These are phyloP conservation scores for Sciurus niger DNA, from an alignment of 2,113 vertebrate genomes.

Conservation along the genomic window DNA sequence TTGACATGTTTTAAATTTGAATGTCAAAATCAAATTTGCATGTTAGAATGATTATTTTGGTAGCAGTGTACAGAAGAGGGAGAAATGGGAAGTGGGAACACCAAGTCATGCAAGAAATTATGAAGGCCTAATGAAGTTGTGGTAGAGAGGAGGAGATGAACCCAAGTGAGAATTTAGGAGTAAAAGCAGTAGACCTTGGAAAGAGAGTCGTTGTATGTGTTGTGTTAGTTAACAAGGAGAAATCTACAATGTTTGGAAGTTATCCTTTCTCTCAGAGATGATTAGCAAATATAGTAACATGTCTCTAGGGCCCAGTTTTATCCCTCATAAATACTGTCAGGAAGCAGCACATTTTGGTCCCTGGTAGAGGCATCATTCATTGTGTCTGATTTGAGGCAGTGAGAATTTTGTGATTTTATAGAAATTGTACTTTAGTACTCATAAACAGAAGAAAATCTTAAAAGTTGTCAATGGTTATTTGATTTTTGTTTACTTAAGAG, in stretches of 20 bases:
- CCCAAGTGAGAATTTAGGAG: constrained; percentile 12
- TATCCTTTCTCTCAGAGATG: constrained; percentile 35
- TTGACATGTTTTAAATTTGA: constrained; percentile 13
- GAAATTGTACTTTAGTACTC: not conserved
- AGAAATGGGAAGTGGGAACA: not conserved
- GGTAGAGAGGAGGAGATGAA: constrained; percentile 44
- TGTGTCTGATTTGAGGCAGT: constrained; percentile 1
- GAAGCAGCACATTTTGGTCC: not conserved
- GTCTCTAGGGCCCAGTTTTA: not conserved
- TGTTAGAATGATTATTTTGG: constrained; percentile 42
- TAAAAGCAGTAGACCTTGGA: not conserved
- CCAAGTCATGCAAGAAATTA: constrained; percentile 52
- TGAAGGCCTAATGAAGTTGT: not conserved
- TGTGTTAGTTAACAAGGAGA: not conserved
- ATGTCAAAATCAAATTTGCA: constrained; percentile 8
- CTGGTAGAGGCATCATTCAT: not conserved
- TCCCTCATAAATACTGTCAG: not conserved
- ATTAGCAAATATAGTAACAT: not conserved
- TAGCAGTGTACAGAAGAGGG: not conserved
- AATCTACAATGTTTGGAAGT: not conserved
- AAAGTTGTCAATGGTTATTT: constrained; percentile 50
- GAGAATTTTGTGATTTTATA: constrained; percentile 33
- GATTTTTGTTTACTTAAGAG: constrained; percentile 29
- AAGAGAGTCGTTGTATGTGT: not conserved
- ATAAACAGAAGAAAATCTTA: constrained; percentile 38